Conservation (phyloP, 2,797 vertebrate species). For the Rhabdomys pumilio region DNA sequence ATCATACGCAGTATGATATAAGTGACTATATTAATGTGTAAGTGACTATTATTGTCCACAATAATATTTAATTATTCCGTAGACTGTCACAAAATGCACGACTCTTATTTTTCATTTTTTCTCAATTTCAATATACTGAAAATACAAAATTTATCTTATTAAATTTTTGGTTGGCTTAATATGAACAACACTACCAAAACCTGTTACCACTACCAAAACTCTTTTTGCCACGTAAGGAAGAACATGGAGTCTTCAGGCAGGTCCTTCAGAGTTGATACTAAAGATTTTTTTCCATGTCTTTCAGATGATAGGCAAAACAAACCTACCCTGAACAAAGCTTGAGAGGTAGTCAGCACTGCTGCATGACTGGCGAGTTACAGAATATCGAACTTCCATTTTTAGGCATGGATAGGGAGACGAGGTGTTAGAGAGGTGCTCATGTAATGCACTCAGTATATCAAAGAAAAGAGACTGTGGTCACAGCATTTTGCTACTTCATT, state of each 20-base stretch:
- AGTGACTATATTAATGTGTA: background rate
- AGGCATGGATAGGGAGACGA: conserved; percentile 85
- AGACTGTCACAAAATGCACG: background rate
- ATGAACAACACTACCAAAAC: background rate
- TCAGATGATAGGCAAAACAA: conserved; percentile 83
- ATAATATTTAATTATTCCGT: background rate
- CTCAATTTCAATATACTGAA: background rate
- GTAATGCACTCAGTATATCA: conserved; percentile 84
- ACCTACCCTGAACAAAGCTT: conserved; percentile 86
- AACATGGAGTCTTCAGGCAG: conserved; percentile 59
- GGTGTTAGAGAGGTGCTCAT: conserved; percentile 78
- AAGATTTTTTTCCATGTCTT: conserved; percentile 87
- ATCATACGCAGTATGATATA: background rate
- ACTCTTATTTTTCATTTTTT: background rate
- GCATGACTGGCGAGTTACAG: conserved; percentile 77
- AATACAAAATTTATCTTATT: conserved; percentile 5
- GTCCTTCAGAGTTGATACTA: conserved; percentile 81
- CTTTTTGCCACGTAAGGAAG: background rate
- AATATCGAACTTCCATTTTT: conserved; percentile 87
- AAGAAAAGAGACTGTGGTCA: conserved; percentile 75
- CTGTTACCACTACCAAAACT: background rate
- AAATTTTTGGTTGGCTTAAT: conserved; percentile 10
- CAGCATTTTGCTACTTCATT: conserved; percentile 77
- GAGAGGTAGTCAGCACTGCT: conserved; percentile 79
- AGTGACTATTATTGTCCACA: background rate